A percentile compares a stretch with the other conserved stretches of the same genome.
Conservation (phyloP, 2,888 invertebrate genomes). For the Drosophila vallismaia region DNA sequence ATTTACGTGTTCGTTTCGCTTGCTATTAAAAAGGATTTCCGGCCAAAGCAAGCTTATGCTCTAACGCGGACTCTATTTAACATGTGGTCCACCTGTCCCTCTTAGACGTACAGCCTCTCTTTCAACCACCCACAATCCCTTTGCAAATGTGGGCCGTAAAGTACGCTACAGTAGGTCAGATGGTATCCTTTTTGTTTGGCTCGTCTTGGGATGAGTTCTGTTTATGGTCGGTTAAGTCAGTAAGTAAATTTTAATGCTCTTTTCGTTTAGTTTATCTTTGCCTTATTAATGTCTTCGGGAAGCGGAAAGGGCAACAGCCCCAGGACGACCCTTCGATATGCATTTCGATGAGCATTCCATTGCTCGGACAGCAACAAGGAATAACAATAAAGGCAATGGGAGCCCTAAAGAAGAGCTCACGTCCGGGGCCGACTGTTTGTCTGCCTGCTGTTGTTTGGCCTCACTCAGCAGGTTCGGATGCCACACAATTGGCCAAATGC, state of each 20-base stretch:
- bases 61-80: constrained; percentile 49
- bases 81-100: constrained; percentile 21
- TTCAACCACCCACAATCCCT: background rate
- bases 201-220: constrained; percentile 16
- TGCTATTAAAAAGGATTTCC: constrained; percentile 65
- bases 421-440: constrained; percentile 11
- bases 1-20: constrained; percentile 56
- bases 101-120: background rate
- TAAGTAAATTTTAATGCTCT: constrained; percentile 56
- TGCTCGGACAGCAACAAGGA: constrained; percentile 20
- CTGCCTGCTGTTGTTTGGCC: constrained; percentile 23
- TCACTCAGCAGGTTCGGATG: constrained; percentile 43
- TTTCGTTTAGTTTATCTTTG: constrained; percentile 46
- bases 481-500: constrained; percentile 52
- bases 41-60: constrained; percentile 33
- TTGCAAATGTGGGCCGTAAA: constrained; percentile 45
- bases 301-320: background rate
- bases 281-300: constrained; percentile 39
- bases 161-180: constrained; percentile 44
- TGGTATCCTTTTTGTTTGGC: constrained; percentile 27
- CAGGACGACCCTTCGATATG: constrained; percentile 29
- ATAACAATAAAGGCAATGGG: constrained; percentile 33
- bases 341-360: constrained; percentile 29
- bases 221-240: constrained; percentile 51
- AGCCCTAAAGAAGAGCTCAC: constrained; percentile 25